Base-by-base conservation (phyloP, 2,113 vertebrate genomes). In the Clarias gariepinus region DNA sequence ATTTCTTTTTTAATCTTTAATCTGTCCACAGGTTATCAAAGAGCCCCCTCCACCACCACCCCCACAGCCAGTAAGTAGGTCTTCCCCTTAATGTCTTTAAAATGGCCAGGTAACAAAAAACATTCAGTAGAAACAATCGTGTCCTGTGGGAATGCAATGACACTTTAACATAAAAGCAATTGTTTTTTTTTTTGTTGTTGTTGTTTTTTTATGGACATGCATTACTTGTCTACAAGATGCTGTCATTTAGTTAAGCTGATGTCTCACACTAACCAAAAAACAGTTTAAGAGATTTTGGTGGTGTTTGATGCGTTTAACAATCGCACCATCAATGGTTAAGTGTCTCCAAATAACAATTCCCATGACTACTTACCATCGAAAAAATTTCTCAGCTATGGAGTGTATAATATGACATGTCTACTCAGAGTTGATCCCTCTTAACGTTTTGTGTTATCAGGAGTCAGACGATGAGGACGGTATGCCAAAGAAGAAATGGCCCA, bases 401-500 rank as follows among this genome's bases (percentile, higher is more conserved):
- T 21, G 33, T 71, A 33, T 28, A 71, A 71, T 30, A 36, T 36
- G 33, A 73, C 33, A 21, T 71, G 18, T 73, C 41, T 47, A 13
- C 73, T n/a, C 21, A 25, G 13, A 21, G 11, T 23, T 53, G 74
- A 9, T 53, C 47, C 25, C 47, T 53, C 8, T 74, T 74, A 18
- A 55, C n/a, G 47, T 6, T n/a, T 52, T 78, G 74, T 16, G 15
- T 28, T 61, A n/a, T 84, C 81, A 98, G 97, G 96, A 97, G 83
- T 96, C 96, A 0, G 96, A 97, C 76, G 96, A 97, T 80, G 97
- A 98, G 80, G 95, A 97, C 16, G 97, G 95, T 21, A 90, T 95
- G 88, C 95, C 97, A 19, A 96, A 96, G 93, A 97, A 96, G 91
- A 97, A 97, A 89, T 97, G 96, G 96, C 97, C 97, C 63, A 97